A percentile compares a stretch with the other conserved stretches of the same genome.
Evolutionary conservation across 1,140 invertebrate genomes (phyloP).

Genomic region (Caenorhabditis tropicalis): DNA sequence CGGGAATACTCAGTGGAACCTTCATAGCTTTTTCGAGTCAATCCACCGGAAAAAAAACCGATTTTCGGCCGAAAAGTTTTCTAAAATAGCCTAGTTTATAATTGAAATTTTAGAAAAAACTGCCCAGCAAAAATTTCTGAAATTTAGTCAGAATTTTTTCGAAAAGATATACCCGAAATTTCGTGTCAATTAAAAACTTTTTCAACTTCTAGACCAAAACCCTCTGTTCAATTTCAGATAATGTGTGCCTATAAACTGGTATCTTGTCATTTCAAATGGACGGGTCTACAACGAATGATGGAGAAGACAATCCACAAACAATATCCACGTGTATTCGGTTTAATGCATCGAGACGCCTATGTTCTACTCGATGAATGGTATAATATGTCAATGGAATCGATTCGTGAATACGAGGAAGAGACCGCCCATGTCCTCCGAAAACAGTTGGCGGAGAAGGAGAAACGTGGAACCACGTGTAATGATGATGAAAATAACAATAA

Average conservation of each 20-base stretch:
- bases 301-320: slow-evolving; percentile 90
- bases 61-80: too few species aligned
- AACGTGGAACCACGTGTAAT: slow-evolving; percentile 40
- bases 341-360: slow-evolving; percentile 82
- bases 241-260: slow-evolving; percentile 99
- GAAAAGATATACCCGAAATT: too few species aligned
- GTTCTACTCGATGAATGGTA: slow-evolving; percentile 95
- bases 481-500: slow-evolving; percentile 24
- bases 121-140: too few species aligned
- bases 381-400: slow-evolving; percentile 92
- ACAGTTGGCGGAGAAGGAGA: slow-evolving; percentile 44
- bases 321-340: slow-evolving; percentile 57
- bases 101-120: too few species aligned
- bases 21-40: too few species aligned
- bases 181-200: too few species aligned
- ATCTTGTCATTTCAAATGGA: slow-evolving; percentile 97
- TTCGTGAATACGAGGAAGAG: slow-evolving; percentile 87
- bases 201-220: too few species aligned
- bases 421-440: slow-evolving; percentile 83
- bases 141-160: too few species aligned
- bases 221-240: slow-evolving; percentile 73
- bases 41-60: too few species aligned
- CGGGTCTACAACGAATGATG: slow-evolving; percentile 89
- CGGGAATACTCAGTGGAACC: too few species aligned
- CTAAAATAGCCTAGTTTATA: too few species aligned